phyloP scores from a whole-genome alignment of 1,140 invertebrate genomes.

The Zophobas morio region DNA sequence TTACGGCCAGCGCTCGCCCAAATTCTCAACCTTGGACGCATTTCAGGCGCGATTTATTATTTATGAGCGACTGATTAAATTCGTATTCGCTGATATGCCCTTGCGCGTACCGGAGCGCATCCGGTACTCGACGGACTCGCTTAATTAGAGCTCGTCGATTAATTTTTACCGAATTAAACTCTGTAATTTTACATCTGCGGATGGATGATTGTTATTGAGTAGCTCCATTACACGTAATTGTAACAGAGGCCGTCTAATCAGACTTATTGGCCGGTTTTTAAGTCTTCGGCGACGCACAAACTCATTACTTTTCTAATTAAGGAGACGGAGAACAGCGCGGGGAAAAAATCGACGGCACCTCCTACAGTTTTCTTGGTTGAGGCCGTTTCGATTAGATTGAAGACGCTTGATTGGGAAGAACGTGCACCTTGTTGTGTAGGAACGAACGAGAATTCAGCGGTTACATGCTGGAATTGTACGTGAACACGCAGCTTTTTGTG shows the following conservation, averaged over 20 bases:
- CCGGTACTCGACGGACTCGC: slow-evolving; percentile 15
- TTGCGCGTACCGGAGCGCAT: slow-evolving; percentile 33
- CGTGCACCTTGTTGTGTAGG: too few species aligned
- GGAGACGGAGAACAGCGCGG: slow-evolving; percentile 9
- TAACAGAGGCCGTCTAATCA: slow-evolving; percentile 45
- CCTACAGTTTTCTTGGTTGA: background rate
- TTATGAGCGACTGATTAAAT: slow-evolving; percentile 16
- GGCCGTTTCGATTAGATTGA: too few species aligned
- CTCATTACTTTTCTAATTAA: slow-evolving; percentile 37
- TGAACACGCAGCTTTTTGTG: too few species aligned
- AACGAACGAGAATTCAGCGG: too few species aligned
- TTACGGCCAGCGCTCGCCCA: slow-evolving; percentile 27
- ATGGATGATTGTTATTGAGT: slow-evolving; percentile 42
- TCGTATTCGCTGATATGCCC: slow-evolving; percentile 2
- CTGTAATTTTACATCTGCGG: slow-evolving; percentile 39
- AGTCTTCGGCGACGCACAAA: slow-evolving; percentile 16
- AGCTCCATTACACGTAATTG: slow-evolving; percentile 44
- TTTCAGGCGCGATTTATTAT: slow-evolving; percentile 28
- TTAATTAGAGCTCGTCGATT: slow-evolving; percentile 42
- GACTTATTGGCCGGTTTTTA: slow-evolving; percentile 45
- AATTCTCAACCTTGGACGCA: slow-evolving; percentile 22
- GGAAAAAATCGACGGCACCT: slow-evolving; percentile 10
- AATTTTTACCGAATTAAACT: slow-evolving; percentile 47
- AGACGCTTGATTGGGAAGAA: too few species aligned
- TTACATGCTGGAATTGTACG: too few species aligned